phyloP scores from a whole-genome alignment of 2,113 vertebrate genomes.

The Grantiella picta region DNA sequence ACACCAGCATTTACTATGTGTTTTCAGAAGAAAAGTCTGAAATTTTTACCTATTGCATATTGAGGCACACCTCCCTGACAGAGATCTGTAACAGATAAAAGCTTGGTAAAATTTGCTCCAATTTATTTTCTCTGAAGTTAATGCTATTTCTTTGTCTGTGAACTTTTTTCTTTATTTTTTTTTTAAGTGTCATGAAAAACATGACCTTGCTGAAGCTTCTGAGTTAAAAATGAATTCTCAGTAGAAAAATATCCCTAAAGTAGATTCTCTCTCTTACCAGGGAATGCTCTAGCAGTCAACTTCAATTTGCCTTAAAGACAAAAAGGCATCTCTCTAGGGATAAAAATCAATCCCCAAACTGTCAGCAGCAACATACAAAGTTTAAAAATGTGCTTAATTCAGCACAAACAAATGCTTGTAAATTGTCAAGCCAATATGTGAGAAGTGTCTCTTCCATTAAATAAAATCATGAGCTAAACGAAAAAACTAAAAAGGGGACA shows the following conservation, averaged over 20 bases:
- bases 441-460: conserved; percentile 56
- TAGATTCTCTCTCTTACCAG: conserved; percentile 3
- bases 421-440: conserved; percentile 49
- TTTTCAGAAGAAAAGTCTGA: neutral
- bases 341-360: conserved; percentile 62
- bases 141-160: neutral
- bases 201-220: conserved; percentile 34
- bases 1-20: accelerated
- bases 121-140: neutral
- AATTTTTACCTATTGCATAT: neutral
- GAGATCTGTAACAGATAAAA: neutral
- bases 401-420: conserved; percentile 60
- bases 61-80: neutral
- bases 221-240: conserved; percentile 44
- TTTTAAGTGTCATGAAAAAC: neutral
- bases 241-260: conserved; percentile 42
- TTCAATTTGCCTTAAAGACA: conserved; percentile 62
- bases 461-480: conserved; percentile 40
- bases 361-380: conserved; percentile 51
- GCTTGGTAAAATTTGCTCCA: neutral
- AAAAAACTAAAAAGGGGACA: neutral
- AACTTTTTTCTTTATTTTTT: neutral
- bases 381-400: conserved; percentile 66
- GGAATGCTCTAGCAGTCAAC: conserved; percentile 42
- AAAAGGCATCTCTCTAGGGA: conserved; percentile 54